Evolutionary conservation across 2,888 invertebrate genomes (phyloP).

Genomic region (Noctuana brunneofusca): DNA sequence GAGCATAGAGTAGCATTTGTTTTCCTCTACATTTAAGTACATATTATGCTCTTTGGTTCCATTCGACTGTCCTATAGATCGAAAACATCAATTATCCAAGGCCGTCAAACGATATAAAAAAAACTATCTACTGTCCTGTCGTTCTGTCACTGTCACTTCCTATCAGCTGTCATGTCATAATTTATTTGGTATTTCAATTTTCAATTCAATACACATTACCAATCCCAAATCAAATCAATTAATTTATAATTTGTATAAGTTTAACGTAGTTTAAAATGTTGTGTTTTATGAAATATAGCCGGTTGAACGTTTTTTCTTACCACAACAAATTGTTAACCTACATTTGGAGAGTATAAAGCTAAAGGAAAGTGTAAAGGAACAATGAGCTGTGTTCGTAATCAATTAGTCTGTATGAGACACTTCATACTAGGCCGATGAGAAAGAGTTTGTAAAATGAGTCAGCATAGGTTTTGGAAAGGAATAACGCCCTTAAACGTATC

Average conservation of each 20-base stretch:
- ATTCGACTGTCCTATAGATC: too few species aligned
- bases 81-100: too few species aligned
- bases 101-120: too few species aligned
- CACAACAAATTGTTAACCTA: neutral
- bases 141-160: slow-evolving; percentile 21
- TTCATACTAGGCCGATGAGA: slow-evolving; percentile 37
- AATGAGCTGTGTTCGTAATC: slow-evolving; percentile 24
- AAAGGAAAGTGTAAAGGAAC: slow-evolving; percentile 9
- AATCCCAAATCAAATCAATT: slow-evolving; percentile 16
- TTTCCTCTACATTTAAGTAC: too few species aligned
- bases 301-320: neutral
- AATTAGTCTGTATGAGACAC: slow-evolving; percentile 25
- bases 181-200: too few species aligned
- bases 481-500: slow-evolving; percentile 62
- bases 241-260: neutral
- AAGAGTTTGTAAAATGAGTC: slow-evolving; percentile 70
- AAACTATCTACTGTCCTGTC: too few species aligned
- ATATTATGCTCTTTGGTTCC: too few species aligned
- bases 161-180: slow-evolving; percentile 10
- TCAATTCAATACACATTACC: slow-evolving; percentile 13
- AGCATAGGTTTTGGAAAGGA: slow-evolving; percentile 77
- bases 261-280: slow-evolving; percentile 1
- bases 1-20: too few species aligned
- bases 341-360: neutral
- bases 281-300: slow-evolving; percentile 2